These are phyloP conservation scores for Lochmaea capreae DNA, from an alignment of 2,888 invertebrate genomes.

Conservation along the genomic window DNA sequence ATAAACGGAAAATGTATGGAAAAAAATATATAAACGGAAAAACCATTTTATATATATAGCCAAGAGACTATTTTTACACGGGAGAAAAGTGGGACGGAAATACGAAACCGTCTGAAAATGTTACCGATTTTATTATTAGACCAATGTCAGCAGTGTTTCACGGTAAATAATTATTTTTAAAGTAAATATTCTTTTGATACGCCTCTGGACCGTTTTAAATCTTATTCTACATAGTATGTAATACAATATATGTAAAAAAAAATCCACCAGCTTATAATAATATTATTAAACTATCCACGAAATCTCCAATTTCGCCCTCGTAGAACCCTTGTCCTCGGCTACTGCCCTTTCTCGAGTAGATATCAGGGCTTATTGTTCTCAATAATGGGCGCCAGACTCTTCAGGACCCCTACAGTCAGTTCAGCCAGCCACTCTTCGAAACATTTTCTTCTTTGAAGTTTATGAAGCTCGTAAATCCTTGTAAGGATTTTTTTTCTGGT, in stretches of 20 bases:
- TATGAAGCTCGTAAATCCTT: slow-evolving; percentile 26
- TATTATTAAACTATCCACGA: slow-evolving; percentile 1
- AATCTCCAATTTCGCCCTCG: slow-evolving; percentile 2
- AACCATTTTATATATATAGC: too few species aligned
- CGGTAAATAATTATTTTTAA: too few species aligned
- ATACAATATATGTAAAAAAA: too few species aligned
- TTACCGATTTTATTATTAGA: too few species aligned
- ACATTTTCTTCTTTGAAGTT: slow-evolving; percentile 10
- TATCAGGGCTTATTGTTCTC: slow-evolving; percentile 17
- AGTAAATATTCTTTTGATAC: too few species aligned
- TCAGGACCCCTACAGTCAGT: slow-evolving; percentile 19
- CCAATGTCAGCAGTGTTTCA: too few species aligned
- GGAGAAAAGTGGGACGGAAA: too few species aligned
- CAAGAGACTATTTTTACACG: too few species aligned
- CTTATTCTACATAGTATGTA: too few species aligned
- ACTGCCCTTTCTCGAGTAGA: slow-evolving; percentile 12
- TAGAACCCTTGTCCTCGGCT: slow-evolving; percentile 6
- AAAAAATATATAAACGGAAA: too few species aligned
- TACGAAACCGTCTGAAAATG: too few species aligned
- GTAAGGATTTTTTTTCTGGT: slow-evolving; percentile 18
- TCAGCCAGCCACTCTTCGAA: slow-evolving; percentile 14
- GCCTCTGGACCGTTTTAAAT: too few species aligned
- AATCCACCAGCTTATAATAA: not conserved
- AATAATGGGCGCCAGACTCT: slow-evolving; percentile 21
- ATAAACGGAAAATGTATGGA: not conserved